A percentile compares a stretch with the other conserved stretches of the same genome.
phyloP scores from a whole-genome alignment of 2,888 invertebrate genomes.

The Thera britannica region DNA sequence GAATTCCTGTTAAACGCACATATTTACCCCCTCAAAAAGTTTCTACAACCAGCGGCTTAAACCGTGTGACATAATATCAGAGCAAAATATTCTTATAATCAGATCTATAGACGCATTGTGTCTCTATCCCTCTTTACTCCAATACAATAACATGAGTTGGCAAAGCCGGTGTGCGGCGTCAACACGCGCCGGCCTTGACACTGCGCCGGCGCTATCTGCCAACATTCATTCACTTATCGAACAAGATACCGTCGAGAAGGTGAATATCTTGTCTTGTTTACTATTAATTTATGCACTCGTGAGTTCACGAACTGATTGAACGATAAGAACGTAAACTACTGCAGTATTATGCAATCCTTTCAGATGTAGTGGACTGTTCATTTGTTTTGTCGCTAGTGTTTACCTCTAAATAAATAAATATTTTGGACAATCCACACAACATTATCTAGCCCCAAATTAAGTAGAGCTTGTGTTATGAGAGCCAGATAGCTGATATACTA shows the following conservation, averaged over 20 bases:
- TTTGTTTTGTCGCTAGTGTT: not conserved
- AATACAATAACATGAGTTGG: constrained; percentile 46
- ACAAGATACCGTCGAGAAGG: constrained; percentile 28
- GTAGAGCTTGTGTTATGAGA: no score
- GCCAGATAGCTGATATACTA: no score
- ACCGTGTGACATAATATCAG: no score
- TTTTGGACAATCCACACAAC: no score
- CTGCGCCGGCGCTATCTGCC: constrained; percentile 68
- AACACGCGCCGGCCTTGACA: constrained; percentile 68
- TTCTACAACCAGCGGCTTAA: no score
- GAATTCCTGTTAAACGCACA: no score
- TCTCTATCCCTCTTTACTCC: not conserved
- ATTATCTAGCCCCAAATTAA: no score
- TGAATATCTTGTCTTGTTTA: constrained; percentile 32
- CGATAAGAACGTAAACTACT: constrained; percentile 14
- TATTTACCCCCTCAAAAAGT: no score
- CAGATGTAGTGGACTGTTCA: not conserved
- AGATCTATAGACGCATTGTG: not conserved
- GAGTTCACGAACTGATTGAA: constrained; percentile 20
- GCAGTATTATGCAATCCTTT: constrained; percentile 13
- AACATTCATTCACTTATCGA: constrained; percentile 67
- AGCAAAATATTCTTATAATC: no score
- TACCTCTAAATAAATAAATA: no score
- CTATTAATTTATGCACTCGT: constrained; percentile 17
- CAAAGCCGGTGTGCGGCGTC: constrained; percentile 41